Evolutionary conservation across 1,140 invertebrate species (phyloP), one percentile per base, ranked within the genome.

Genomic region (Drosophila littoralis): DNA sequence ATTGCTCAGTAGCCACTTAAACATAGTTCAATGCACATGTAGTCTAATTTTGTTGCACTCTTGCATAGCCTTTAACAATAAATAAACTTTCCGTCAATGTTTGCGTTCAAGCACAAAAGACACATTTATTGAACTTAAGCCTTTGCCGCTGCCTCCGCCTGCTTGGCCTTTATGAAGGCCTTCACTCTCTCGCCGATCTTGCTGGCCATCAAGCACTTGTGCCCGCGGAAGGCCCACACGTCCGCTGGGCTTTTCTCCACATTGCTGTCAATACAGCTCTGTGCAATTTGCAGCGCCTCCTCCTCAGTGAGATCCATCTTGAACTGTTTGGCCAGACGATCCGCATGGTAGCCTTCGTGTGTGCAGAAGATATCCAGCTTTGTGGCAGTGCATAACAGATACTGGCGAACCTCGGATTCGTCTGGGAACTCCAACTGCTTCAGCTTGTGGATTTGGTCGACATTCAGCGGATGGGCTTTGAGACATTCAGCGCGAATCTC

Each of bases 241-340:
- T 91, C 90, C 9, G 67, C 60, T 15, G 72, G 54, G 51, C 75
- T 81, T 40, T 85, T 75, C 40, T 92, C 54, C 3, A 51, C 9
- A 7, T 91, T 86, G 54, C 72, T 81, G 51, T 91, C 91, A 36
- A 83, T 66, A 58, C 91, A 92, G 52, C 82, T 45, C 40, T 91
- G 51, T 13, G 79, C 91, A 57, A 92, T 91, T 45, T 64, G 28
- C 1, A 86, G 43, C 0, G 83, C 90, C 67, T 92, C 91, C 57
- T 77, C 77, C 65, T 91, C 91, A 15, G 58, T 67, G 38, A 92
- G 72, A 55, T 86, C 84, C 90, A 92, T 86, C 63, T 90, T 91
- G 64, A 92, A 92, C 69, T 92, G 91, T 59, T 90, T 91, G 54
- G 91, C 91, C 63, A 92, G 60, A 43, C 91, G 88, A 70, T 92